Percentiles rank a stretch among this genome's conserved stretches.
phyloP scores from a whole-genome alignment of 2,113 vertebrate species.

The Anolis carolinensis region DNA sequence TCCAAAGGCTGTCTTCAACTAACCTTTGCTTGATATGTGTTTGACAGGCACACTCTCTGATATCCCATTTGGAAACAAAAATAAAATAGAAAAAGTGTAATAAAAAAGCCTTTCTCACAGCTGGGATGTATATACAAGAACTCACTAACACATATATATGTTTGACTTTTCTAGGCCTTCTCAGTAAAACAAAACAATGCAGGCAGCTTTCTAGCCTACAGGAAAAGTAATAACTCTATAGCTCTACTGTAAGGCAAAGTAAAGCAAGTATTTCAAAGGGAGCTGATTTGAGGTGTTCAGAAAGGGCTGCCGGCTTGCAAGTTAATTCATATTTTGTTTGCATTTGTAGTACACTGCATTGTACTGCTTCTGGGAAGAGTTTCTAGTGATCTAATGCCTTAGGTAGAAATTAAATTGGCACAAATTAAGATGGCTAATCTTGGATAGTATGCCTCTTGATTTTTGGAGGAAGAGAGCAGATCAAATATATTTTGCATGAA shows the following conservation, averaged over 20 bases:
- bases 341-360: not conserved
- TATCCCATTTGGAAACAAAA: conserved; percentile 9
- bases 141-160: conserved; percentile 15
- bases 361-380: not conserved
- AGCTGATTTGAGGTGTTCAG: not conserved
- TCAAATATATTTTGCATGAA: too few species aligned
- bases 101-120: conserved; percentile 25
- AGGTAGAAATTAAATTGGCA: not conserved
- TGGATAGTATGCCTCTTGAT: not conserved
- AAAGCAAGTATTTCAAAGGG: not conserved
- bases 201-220: conserved; percentile 14
- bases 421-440: not conserved
- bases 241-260: not conserved
- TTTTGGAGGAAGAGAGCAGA: too few species aligned
- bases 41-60: conserved; percentile 59
- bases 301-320: not conserved
- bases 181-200: conserved; percentile 41
- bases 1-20: conserved; percentile 57
- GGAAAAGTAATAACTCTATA: conserved; percentile 55
- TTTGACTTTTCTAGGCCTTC: conserved; percentile 14
- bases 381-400: not conserved
- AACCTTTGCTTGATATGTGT: conserved; percentile 36
- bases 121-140: conserved; percentile 42
- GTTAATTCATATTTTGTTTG: not conserved
- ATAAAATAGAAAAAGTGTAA: not conserved